Evolutionary conservation across 2,797 vertebrate genomes (phyloP), one percentile per base, ranked within the genome.

Genomic region (Pangasius djambal): DNA sequence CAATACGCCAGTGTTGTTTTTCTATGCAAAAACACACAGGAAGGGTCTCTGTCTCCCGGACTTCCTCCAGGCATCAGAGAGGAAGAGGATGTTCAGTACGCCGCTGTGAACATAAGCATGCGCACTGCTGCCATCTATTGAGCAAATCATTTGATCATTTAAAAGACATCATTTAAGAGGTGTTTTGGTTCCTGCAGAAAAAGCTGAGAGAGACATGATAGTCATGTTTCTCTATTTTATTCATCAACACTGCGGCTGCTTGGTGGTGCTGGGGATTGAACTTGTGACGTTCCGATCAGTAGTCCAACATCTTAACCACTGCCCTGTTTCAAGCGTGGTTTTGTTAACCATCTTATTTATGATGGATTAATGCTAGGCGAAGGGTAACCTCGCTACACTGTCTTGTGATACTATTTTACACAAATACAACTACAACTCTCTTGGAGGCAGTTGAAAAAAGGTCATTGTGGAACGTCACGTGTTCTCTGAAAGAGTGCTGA

Each of bases 21-120:
- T 77, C 50, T 50, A 50, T 40, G 31, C 25, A 22, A 7, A 25
- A 6, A 4, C 84, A 25, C 20, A 22, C 18, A 75, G 40, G 18
- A 40, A 72, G 7, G 18, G 48, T 78, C 44, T 78, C 75, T 16
- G 75, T 78, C 44, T 12, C 69, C 16, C 67, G 55, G n/a, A 13
- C 48, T 8, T 72, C n/a, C 63, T 85, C 48, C n/a, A 20, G 2
- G 28, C 50, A 59, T 55, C 31, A 61, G 9, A 61, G 57, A 83
- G 31, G 31, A 28, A 61, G 57, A 83, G 31, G 31, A 28, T 1
- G 31, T 86, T 25, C 65, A 85, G 50, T 85, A 86, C 22, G 50
- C 84, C 72, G 67, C 44, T 34, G 83, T 85, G 48, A 57, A 72
- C n/a, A 0, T 85, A 31, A 72, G 31, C 16, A 85, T n/a, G 50